Conservation (phyloP, 2,797 vertebrate species). For the Enteromius unitaeniatus region DNA sequence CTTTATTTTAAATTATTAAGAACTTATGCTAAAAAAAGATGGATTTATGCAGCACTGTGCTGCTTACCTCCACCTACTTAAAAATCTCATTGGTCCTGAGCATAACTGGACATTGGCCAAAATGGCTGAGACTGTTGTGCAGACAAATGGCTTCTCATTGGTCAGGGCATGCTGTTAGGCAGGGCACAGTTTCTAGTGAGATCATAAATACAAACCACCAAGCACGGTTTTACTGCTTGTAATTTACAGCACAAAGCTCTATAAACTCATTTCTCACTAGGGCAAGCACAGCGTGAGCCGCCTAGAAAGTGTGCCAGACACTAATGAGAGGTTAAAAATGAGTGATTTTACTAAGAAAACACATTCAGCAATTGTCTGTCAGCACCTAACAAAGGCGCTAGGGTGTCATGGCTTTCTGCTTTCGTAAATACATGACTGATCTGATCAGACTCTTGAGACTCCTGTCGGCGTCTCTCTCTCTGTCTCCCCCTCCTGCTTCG, state of each 20-base stretch:
- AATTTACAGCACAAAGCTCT: slow-evolving; percentile 42
- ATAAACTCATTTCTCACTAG: slow-evolving; percentile 53
- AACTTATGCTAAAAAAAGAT: neutral
- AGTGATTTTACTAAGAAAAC: slow-evolving; percentile 39
- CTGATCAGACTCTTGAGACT: slow-evolving; percentile 31
- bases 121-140: neutral
- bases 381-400: slow-evolving; percentile 20
- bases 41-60: neutral
- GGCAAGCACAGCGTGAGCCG: slow-evolving; percentile 28
- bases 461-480: neutral
- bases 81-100: neutral
- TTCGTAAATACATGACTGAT: slow-evolving; percentile 42
- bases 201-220: slow-evolving; percentile 34
- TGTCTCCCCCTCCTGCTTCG: neutral
- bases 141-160: neutral
- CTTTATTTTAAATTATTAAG: too few relatives aligned
- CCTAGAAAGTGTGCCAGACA: slow-evolving; percentile 45
- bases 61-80: neutral
- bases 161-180: neutral
- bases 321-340: slow-evolving; percentile 50
- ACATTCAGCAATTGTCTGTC: slow-evolving; percentile 30
- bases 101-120: neutral
- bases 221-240: slow-evolving; percentile 34
- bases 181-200: slow-evolving; percentile 1
- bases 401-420: slow-evolving; percentile 26